A percentile compares a stretch with the other conserved stretches of the same genome.
Conservation (phyloP, 2,888 invertebrate genomes). For the Ichneumoninae sp. region DNA sequence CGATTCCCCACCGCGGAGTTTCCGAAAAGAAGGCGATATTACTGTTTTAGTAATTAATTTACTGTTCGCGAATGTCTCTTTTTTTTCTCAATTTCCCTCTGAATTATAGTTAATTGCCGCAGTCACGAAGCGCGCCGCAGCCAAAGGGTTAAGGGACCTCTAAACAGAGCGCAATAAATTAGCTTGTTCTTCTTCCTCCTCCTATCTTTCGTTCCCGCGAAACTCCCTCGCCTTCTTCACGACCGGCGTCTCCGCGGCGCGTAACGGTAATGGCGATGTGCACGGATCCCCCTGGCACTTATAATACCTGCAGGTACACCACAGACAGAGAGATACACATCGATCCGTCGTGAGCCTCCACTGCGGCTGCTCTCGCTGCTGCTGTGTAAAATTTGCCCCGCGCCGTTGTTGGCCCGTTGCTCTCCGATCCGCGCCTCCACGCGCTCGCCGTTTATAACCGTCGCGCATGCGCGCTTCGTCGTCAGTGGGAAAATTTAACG, state of each 20-base stretch:
- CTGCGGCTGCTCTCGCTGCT: constrained; percentile 4
- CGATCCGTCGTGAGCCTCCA: constrained; percentile 45
- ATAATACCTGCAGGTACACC: constrained; percentile 55
- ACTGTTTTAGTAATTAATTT: constrained; percentile 8
- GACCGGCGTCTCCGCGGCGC: constrained; percentile 51
- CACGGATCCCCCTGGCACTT: constrained; percentile 60
- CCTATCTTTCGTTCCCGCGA: constrained; percentile 31
- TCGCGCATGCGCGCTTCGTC: constrained; percentile 5
- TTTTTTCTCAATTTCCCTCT: neutral
- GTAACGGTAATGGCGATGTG: constrained; percentile 69
- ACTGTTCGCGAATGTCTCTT: constrained; percentile 14
- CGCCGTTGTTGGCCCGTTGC: constrained; percentile 21
- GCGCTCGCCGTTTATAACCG: constrained; percentile 4
- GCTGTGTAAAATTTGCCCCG: constrained; percentile 9
- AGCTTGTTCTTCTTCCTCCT: constrained; percentile 38
- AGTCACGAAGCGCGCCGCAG: constrained; percentile 8
- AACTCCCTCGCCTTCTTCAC: constrained; percentile 48
- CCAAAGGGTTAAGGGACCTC: constrained; percentile 32
- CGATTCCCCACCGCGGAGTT: neutral
- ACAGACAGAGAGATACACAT: constrained; percentile 53
- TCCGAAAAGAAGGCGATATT: constrained; percentile 19
- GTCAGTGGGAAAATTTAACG: constrained; percentile 19
- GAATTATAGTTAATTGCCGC: constrained; percentile 14
- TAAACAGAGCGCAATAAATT: constrained; percentile 56
- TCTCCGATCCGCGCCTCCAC: constrained; percentile 30